Evolutionary conservation across 2,113 vertebrate genomes (phyloP), one percentile per base, ranked within the genome.

Genomic region (Hucho hucho): DNA sequence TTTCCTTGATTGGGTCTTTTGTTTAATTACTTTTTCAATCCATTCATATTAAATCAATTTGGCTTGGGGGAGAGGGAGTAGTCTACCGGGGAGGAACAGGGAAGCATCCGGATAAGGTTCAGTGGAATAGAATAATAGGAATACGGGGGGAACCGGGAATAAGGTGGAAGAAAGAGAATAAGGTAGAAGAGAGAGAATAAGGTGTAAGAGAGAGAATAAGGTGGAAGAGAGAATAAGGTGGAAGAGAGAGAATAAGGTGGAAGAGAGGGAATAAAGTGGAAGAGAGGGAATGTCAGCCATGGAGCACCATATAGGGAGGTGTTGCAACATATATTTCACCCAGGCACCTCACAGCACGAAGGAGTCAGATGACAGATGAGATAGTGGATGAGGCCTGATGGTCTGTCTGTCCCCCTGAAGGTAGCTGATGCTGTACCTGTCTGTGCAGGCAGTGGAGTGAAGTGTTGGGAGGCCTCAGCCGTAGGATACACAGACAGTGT

Each of bases 201-300:
- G 26, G 26, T 28, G 26, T 0, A 28, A 28, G 26, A 28, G 3
- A 28, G 0, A 28, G 26, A 28, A 28, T 28, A 28, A 28, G 26
- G 26, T 28, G 26, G 26, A 28, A 28, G 26, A 28, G 26, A 28
- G 26, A 3, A 29, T 29, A 1, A 29, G 28, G 28, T 32, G 32
- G 32, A 32, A 6, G 29, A 32, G 29, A 32, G 1, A 32, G 29
- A 32, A 32, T 32, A 1, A 32, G 6, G 32, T 32, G 32, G 29
- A 32, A 32, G 6, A 32, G 29, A 32, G 2, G 2, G 26, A 26
- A 26, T 26, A 26, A 26, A 2, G 26, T 3, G 74, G 73, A 81
- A 58, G 68, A 29, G 29, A 46, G 73, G 77, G 83, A 78, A 81
- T 87, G 75, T 78, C 67, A 72, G 72, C 76, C 47, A n/a, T 49